A percentile compares a stretch with the other conserved stretches of the same genome.
Conservation (phyloP, 53 echinoderm and acorn worm species). For the Echinometra lucunter region DNA sequence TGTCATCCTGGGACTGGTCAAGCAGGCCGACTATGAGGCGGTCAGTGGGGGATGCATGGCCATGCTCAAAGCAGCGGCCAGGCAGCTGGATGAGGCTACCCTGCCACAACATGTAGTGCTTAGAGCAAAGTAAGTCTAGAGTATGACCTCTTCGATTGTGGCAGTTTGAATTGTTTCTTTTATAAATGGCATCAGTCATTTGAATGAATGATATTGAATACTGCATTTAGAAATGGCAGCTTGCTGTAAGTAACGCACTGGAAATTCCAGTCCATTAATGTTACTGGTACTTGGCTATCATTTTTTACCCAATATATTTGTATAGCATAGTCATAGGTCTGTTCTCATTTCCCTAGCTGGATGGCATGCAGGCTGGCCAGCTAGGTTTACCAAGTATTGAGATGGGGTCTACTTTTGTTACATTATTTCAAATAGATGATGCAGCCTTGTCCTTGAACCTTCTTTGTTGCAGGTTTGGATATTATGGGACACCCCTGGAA, state of each 20-base stretch:
- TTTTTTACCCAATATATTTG: background rate
- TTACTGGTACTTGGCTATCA: background rate
- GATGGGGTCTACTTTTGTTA: too few relatives aligned
- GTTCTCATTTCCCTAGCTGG: background rate
- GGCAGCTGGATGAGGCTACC: slow-evolving; percentile 89
- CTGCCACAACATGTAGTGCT: slow-evolving; percentile 88
- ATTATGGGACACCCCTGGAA: slow-evolving; percentile 96
- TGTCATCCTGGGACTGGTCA: slow-evolving; percentile 85
- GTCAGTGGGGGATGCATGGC: slow-evolving; percentile 82
- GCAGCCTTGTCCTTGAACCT: background rate
- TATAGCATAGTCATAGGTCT: background rate
- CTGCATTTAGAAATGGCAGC: background rate
- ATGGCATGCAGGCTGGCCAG: too few relatives aligned
- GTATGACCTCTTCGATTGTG: background rate
- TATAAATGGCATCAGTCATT: background rate
- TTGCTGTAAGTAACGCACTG: too few relatives aligned
- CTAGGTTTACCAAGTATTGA: background rate
- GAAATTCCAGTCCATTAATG: background rate
- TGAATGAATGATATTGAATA: background rate
- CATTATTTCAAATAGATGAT: background rate
- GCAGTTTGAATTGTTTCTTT: background rate
- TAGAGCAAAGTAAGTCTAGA: slow-evolving; percentile 80
- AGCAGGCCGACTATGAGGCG: slow-evolving; percentile 81
- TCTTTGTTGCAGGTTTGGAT: slow-evolving; percentile 82
- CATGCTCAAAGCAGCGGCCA: slow-evolving; percentile 84